phyloP scores from a whole-genome alignment of 2,888 invertebrate species.

The Callyntrura guangdongensis region DNA sequence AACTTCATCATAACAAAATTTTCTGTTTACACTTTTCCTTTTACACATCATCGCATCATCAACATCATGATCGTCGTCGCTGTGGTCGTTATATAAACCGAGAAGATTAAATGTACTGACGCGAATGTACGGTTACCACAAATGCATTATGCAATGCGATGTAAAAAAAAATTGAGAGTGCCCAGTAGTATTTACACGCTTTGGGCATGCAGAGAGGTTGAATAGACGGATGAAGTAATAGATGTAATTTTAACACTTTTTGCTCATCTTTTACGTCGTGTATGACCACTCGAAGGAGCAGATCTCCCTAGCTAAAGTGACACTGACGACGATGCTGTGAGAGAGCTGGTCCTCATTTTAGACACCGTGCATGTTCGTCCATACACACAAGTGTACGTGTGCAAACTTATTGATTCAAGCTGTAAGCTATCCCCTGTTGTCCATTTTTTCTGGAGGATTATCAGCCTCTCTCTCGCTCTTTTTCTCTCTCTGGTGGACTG shows the following conservation, averaged over 20 bases:
- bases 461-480: too few relatives aligned
- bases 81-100: background rate
- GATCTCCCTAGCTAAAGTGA: background rate
- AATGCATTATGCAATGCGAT: too few relatives aligned
- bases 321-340: background rate
- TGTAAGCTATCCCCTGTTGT: background rate
- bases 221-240: slow-evolving; percentile 26
- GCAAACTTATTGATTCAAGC: slow-evolving; percentile 35
- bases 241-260: slow-evolving; percentile 54
- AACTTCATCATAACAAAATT: slow-evolving; percentile 3
- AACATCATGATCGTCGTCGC: too few relatives aligned
- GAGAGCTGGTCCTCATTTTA: slow-evolving; percentile 22
- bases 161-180: too few relatives aligned
- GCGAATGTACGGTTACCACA: background rate
- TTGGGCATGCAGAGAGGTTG: too few relatives aligned
- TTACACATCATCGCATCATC: background rate
- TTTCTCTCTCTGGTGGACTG: background rate
- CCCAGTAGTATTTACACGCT: too few relatives aligned
- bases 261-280: slow-evolving; percentile 37
- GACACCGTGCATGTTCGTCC: background rate
- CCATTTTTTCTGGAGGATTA: slow-evolving; percentile 1
- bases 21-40: background rate
- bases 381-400: background rate
- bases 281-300: background rate
- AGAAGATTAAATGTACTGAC: background rate